Evolutionary conservation across 2,888 invertebrate genomes (phyloP), one percentile per base, ranked within the genome.

Genomic region (Coelogynopora nodosa): DNA sequence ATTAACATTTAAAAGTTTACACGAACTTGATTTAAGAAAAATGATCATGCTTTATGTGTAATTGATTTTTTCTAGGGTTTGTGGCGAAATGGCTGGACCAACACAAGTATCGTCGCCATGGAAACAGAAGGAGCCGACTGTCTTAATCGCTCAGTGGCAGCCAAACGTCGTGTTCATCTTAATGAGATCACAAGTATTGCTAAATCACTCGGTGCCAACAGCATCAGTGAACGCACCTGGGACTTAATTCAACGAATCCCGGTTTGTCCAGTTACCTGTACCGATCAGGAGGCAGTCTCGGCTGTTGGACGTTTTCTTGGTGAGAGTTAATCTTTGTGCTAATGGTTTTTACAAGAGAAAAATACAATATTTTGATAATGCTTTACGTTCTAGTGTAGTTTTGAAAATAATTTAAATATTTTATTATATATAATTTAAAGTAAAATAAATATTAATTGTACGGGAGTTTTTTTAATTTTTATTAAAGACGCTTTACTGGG

Each of bases 71-170:
- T 31, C 13, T 30, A 86, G 31, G 86, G 84, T 86, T 29, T 86
- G 18, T 31, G 85, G 31, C 83, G 81, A 5, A 5, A 29, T 31
- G 81, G 5, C n/a, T 10, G 28, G 23, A 27, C 27, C 23, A 30
- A 23, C 0, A 87, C 86, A 5, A 31, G 93, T 0, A 89, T 93
- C 2, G 87, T 93, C 67, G 92, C 92, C 84, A 91, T 93, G 92
- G 93, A 93, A 89, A 93, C 93, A 0, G 89, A 89, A 13, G 93
- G 93, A 0, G 92, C 93, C 0, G 90, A 93, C 87, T 92, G 92
- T 88, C 91, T 92, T 83, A 91, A 92, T 89, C 90, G 90, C 5
- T 90, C 93, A 0, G 87, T 93, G 1, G 89, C 91, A 87, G 92
- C 91, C 27, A 92, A 91, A 0, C 90, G 89, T 87, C 87, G 91